phyloP scores from a whole-genome alignment of 2,888 invertebrate genomes.

The Scrobipalpa atriplicella region DNA sequence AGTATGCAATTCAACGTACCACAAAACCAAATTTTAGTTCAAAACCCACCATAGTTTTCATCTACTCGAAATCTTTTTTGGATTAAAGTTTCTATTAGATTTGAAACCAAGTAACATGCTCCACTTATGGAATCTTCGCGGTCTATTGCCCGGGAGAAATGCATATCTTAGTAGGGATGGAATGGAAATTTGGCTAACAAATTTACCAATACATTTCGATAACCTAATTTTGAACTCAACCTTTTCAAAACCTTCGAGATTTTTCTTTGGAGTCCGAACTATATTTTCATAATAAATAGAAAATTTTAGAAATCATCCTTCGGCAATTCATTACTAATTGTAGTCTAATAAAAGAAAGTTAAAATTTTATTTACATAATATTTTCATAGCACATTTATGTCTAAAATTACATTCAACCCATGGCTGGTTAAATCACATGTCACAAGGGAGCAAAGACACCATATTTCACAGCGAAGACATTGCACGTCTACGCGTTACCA shows the following conservation, averaged over 20 bases:
- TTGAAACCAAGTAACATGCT: constrained; percentile 2
- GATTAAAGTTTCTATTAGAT: background rate
- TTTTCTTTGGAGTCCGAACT: no score
- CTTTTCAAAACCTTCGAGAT: no score
- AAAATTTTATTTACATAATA: background rate
- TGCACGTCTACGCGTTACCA: constrained; percentile 6
- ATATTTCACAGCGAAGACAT: constrained; percentile 8
- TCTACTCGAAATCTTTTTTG: background rate
- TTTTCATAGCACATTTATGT: background rate
- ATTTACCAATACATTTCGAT: background rate
- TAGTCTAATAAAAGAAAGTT: no score
- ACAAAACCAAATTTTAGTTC: background rate
- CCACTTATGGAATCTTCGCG: constrained; percentile 23
- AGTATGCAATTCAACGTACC: no score
- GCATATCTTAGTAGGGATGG: constrained; percentile 28
- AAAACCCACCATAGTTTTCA: background rate
- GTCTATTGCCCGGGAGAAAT: constrained; percentile 26
- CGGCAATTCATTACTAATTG: no score
- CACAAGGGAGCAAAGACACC: background rate
- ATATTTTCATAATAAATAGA: no score
- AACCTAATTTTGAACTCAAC: no score
- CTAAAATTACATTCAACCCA: constrained; percentile 1
- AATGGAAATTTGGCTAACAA: constrained; percentile 22
- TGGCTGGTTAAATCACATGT: constrained; percentile 2
- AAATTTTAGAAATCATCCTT: no score